Base-by-base conservation (phyloP, 2,888 invertebrate genomes). In the Cancer borealis region DNA sequence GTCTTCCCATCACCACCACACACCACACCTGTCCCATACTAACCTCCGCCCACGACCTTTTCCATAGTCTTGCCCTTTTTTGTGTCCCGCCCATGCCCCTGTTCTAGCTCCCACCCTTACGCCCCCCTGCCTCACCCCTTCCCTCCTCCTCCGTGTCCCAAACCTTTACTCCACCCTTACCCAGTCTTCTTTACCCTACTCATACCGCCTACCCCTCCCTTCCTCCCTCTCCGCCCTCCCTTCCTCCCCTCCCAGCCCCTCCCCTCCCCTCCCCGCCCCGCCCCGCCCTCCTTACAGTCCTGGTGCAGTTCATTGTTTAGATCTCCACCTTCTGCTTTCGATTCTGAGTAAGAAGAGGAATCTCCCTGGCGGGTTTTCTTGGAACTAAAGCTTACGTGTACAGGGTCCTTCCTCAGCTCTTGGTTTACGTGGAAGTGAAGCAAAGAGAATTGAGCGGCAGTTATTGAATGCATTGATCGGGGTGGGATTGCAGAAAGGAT, bases 391-490 rank as follows among this genome's bases (percentile, higher is more conserved):
- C 91, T n/a, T 91, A 91, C 39, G 66, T 91, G 84, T 84, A 30
- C 84, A 30, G 39, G 39, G 60, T 39, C 39, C 39, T 39, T 66
- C 45, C 66, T 91, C 91, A 8, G 91, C 45, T 91, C 91, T 91
- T 39, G 84, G 39, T 84, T 84, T 84, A 84, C 84, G 30, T 84
- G 84, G 84, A 84, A 84, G 84, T 84, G 84, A 84, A 84, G 84
- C 84, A 39, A 84, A 73, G 84, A 30, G 84, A 30, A 39, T 39
- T 79, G 73, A 79, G 73, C 39, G 84, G 84, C 39, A 14, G 84
- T 84, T 84, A 84, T 84, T 84, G 84, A 84, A 84, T 84, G 84
- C 84, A 84, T 84, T 84, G 84, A 84, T 84, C 84, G 84, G 84
- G 84, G 39, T 39, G 84, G 84, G 39, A 84, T 84, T 30, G 14